Evolutionary conservation across 2,888 invertebrate genomes (phyloP).

Genomic region (Metalampra italica): DNA sequence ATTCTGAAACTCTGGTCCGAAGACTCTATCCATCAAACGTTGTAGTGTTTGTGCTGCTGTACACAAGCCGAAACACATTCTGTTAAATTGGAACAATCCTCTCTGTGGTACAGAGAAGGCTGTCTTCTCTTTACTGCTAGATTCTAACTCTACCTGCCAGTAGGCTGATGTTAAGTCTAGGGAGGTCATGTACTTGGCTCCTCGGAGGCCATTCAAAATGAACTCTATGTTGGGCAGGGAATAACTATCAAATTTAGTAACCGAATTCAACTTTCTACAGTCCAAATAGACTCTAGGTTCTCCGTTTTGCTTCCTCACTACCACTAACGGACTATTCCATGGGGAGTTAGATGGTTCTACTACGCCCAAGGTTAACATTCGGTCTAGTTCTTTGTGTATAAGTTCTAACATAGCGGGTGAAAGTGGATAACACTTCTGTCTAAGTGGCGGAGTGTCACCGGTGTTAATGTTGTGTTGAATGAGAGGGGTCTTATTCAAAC

Average conservation of each 20-base stretch:
- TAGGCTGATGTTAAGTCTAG: conserved; percentile 11
- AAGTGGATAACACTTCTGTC: conserved; percentile 21
- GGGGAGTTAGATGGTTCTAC: conserved; percentile 3
- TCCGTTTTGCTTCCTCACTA: conserved; percentile 1
- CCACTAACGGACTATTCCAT: conserved; percentile 1
- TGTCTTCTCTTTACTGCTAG: conserved; percentile 1
- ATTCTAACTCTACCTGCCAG: conserved; percentile 9
- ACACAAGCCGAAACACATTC: conserved; percentile 15
- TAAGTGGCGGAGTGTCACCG: conserved; percentile 18
- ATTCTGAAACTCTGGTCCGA: conserved; percentile 17
- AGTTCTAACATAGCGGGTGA: conserved; percentile 21
- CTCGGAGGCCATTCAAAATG: conserved; percentile 9
- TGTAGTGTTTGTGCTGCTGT: conserved; percentile 21
- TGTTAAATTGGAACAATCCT: conserved; percentile 9
- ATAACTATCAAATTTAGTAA: conserved; percentile 3
- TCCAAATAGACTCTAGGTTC: conserved; percentile 1
- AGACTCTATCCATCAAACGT: conserved; percentile 16
- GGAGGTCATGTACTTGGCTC: conserved; percentile 8
- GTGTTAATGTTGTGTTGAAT: conserved; percentile 21
- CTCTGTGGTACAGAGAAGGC: not conserved
- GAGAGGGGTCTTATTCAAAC: conserved; percentile 17
- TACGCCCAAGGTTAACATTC: not conserved
- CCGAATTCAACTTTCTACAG: conserved; percentile 4
- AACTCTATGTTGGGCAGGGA: too few relatives aligned
- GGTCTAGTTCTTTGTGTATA: conserved; percentile 12